Percentiles rank a stretch among this genome's conserved stretches.
Conservation (phyloP, 2,113 vertebrate genomes). For the Clarias gariepinus region DNA sequence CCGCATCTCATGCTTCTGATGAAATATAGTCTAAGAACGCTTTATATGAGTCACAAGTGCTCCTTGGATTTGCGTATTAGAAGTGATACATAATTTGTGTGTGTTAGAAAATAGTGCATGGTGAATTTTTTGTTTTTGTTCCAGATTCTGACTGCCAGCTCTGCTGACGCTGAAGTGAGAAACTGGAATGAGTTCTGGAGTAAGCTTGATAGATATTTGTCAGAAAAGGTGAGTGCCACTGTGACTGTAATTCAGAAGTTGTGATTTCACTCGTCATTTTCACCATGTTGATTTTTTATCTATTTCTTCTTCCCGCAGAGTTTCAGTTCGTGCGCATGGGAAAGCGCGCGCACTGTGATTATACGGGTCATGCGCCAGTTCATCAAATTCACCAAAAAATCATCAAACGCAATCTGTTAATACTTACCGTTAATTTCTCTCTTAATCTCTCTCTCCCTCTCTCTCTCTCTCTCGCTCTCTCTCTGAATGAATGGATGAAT, state of each 20-base stretch:
- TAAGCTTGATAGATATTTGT: constrained; percentile 6
- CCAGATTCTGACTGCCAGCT: neutral
- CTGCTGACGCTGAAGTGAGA: neutral
- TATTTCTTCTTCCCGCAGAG: constrained; percentile 3
- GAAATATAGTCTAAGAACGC: neutral
- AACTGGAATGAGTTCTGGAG: constrained; percentile 5
- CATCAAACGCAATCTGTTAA: neutral
- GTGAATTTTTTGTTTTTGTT: neutral
- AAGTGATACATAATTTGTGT: neutral
- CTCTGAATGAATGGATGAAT: too few relatives aligned
- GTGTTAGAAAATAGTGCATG: neutral
- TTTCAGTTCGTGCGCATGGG: constrained; percentile 41
- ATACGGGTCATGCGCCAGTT: constrained; percentile 15
- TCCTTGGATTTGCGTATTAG: too few relatives aligned
- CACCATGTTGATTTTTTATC: neutral
- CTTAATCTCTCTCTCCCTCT: too few relatives aligned
- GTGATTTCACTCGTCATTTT: neutral
- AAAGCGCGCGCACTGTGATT: constrained; percentile 29
- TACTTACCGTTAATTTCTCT: too few relatives aligned
- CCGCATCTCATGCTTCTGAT: neutral
- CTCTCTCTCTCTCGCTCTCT: too few relatives aligned
- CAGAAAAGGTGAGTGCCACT: constrained; percentile 12
- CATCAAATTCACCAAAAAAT: neutral
- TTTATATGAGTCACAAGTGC: too few relatives aligned
- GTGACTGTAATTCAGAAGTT: neutral